Conservation (phyloP, 2,888 invertebrate genomes). For the Epistrophe eligans region DNA sequence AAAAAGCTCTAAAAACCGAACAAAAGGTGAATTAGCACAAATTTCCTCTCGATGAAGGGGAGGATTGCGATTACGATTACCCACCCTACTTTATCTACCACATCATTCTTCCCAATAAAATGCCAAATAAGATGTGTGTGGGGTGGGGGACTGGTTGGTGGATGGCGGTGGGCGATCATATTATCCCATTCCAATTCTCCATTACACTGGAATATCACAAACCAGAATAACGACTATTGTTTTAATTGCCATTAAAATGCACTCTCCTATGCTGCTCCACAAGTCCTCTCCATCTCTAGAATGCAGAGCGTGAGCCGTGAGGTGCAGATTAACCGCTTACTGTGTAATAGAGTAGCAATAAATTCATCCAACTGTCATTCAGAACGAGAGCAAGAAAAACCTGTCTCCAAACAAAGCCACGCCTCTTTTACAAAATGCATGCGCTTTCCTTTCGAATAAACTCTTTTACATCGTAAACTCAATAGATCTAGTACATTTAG, state of each 20-base stretch:
- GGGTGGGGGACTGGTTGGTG: background rate
- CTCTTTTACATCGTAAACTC: background rate
- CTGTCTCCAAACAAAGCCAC: constrained; percentile 34
- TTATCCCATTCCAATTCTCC: constrained; percentile 35
- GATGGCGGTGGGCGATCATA: constrained; percentile 21
- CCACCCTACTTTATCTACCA: constrained; percentile 18
- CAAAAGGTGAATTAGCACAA: constrained; percentile 76
- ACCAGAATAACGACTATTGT: constrained; percentile 75
- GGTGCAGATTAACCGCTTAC: constrained; percentile 73
- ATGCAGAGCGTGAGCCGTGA: constrained; percentile 58
- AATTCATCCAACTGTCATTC: constrained; percentile 72
- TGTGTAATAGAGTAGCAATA: constrained; percentile 76
- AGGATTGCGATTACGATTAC: constrained; percentile 38
- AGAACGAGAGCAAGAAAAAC: constrained; percentile 65
- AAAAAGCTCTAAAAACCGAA: constrained; percentile 76
- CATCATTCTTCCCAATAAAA: constrained; percentile 34
- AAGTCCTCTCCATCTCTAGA: constrained; percentile 10
- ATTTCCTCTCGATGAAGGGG: constrained; percentile 62
- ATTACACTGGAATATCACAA: constrained; percentile 57
- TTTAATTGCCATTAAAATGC: constrained; percentile 76
- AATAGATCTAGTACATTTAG: constrained; percentile 52
- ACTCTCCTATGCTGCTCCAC: constrained; percentile 31
- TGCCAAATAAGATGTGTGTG: constrained; percentile 56
- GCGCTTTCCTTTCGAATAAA: constrained; percentile 31
- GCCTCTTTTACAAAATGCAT: constrained; percentile 57